Evolutionary conservation across 2,113 vertebrate species (phyloP).

Genomic region (Peromyscus californicus): DNA sequence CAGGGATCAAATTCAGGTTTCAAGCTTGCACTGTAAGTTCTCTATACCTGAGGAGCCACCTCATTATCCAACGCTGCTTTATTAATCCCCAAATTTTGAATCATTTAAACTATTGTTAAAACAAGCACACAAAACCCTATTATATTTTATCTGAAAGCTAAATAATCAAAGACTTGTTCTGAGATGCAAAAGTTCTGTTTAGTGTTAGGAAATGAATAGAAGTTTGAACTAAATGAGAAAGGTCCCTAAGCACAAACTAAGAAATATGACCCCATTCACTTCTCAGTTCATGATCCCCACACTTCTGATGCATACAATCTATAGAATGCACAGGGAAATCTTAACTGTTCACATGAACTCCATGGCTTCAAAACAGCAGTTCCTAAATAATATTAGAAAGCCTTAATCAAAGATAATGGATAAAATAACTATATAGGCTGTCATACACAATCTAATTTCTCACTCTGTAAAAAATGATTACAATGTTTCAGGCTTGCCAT

Average conservation of each 20-base stretch:
- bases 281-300: background rate
- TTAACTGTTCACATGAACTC: constrained; percentile 30
- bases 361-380: constrained; percentile 39
- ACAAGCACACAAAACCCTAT: background rate
- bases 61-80: background rate
- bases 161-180: background rate
- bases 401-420: constrained; percentile 62
- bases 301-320: background rate
- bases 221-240: background rate
- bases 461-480: constrained; percentile 77
- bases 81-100: background rate
- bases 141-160: background rate
- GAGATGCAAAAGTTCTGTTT: background rate
- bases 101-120: background rate
- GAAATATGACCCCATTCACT: background rate
- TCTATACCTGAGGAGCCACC: background rate
- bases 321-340: background rate
- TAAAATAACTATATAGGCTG: constrained; percentile 71
- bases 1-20: background rate
- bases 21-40: background rate
- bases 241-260: constrained; percentile 21
- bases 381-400: constrained; percentile 30
- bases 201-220: background rate
- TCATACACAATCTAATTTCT: constrained; percentile 71
- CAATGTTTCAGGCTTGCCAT: constrained; percentile 74